A percentile compares a stretch with the other conserved stretches of the same genome.
Evolutionary conservation across 2,888 invertebrate genomes (phyloP).

Genomic region (Nyleta sp.): DNA sequence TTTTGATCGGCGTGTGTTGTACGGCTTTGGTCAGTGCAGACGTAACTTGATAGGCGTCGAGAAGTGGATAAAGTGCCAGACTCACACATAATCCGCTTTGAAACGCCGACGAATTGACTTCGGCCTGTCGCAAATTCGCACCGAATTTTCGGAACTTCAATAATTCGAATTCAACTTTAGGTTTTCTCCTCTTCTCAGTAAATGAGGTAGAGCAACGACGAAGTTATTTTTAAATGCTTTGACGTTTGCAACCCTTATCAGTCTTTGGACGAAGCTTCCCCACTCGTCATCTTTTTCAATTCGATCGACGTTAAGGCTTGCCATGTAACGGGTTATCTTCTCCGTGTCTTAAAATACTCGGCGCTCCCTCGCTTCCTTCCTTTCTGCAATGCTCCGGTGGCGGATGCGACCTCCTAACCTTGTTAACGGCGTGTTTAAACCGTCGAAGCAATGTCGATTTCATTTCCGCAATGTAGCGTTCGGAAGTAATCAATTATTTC

Average conservation of each 20-base stretch:
- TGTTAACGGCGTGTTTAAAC: slow-evolving; percentile 52
- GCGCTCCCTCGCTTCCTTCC: slow-evolving; percentile 49
- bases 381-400: slow-evolving; percentile 30
- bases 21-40: slow-evolving; percentile 3
- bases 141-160: slow-evolving; percentile 71
- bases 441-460: slow-evolving; percentile 69
- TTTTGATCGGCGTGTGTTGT: slow-evolving; percentile 10
- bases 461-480: slow-evolving; percentile 70
- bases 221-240: too few relatives aligned
- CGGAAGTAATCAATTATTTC: slow-evolving; percentile 74
- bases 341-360: slow-evolving; percentile 44
- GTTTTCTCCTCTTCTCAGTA: too few relatives aligned
- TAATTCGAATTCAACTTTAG: not conserved
- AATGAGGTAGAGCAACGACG: too few relatives aligned
- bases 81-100: slow-evolving; percentile 44
- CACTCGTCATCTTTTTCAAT: slow-evolving; percentile 20
- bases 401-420: slow-evolving; percentile 58
- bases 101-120: slow-evolving; percentile 50
- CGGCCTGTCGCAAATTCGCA: slow-evolving; percentile 77
- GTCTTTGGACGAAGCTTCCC: not conserved
- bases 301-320: slow-evolving; percentile 18
- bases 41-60: slow-evolving; percentile 23
- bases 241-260: not conserved
- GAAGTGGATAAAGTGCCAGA: slow-evolving; percentile 29
- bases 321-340: slow-evolving; percentile 25